Percentiles rank a stretch among this genome's conserved stretches.
Evolutionary conservation across 2,113 vertebrate genomes (phyloP).

Genomic region (Mirza zaza): DNA sequence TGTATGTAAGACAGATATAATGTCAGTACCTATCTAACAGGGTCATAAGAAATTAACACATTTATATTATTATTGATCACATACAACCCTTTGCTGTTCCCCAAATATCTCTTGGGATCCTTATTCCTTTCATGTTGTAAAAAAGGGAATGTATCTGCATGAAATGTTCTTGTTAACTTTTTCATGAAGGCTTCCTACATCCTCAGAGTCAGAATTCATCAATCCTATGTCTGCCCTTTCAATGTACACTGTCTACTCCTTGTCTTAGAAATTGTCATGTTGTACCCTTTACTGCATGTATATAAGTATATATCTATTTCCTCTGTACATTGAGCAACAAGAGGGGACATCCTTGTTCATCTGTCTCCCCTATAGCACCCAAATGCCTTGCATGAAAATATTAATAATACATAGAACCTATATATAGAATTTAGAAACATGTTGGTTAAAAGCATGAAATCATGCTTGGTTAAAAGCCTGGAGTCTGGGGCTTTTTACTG

Average conservation of each 20-base stretch:
- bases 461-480: not conserved
- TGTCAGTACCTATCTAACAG: not conserved
- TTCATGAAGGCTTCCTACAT: not conserved
- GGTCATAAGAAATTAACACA: not conserved
- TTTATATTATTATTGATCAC: not conserved
- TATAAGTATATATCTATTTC: not conserved
- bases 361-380: not conserved
- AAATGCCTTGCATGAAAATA: not conserved
- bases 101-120: not conserved
- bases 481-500: not conserved
- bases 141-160: not conserved
- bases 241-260: not conserved
- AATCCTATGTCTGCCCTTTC: not conserved
- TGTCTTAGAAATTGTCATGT: not conserved
- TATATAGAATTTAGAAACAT: not conserved
- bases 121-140: not conserved
- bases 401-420: not conserved
- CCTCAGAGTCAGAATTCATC: not conserved
- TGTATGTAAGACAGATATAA: not conserved
- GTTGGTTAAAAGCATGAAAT: not conserved
- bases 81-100: not conserved
- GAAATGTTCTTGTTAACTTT: not conserved
- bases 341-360: not conserved
- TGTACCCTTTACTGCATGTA: not conserved
- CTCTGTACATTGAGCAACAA: not conserved